Evolutionary conservation across 2,113 vertebrate genomes (phyloP).

Genomic region (Nothocercus julius): DNA sequence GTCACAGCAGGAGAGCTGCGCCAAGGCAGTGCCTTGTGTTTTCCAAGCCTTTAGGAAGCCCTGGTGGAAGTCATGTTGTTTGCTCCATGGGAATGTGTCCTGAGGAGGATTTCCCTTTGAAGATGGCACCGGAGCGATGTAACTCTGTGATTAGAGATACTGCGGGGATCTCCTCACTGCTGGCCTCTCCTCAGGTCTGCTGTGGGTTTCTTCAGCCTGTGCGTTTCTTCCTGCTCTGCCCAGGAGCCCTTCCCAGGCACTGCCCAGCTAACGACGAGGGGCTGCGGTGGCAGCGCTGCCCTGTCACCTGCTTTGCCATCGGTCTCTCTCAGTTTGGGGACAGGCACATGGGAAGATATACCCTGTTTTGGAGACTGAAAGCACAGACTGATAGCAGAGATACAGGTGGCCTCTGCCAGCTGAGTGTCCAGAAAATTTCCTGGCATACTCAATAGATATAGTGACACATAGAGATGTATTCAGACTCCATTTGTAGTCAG

Average conservation of each 20-base stretch:
- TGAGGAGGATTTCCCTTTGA: not conserved
- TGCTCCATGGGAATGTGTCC: not conserved
- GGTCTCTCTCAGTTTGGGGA: accelerated
- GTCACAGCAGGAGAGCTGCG: not conserved
- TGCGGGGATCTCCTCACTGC: not conserved
- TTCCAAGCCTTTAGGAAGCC: not conserved
- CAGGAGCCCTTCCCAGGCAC: not conserved
- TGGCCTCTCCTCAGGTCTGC: not conserved
- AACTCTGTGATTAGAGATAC: not conserved
- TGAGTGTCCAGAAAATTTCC: not conserved
- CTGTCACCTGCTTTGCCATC: not conserved
- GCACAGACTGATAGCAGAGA: not conserved
- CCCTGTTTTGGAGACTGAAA: not conserved
- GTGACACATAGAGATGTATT: too few species aligned
- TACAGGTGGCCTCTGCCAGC: not conserved
- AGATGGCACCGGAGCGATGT: not conserved
- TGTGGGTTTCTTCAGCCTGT: not conserved
- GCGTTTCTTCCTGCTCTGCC: not conserved
- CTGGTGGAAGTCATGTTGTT: not conserved
- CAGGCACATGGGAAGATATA: not conserved
- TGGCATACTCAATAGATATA: not conserved
- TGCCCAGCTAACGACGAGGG: not conserved
- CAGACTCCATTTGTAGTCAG: not conserved
- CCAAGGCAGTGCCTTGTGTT: not conserved
- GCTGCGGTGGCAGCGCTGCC: not conserved